Conservation (phyloP, 2,797 vertebrate genomes). For the Notolabrus celidotus region DNA sequence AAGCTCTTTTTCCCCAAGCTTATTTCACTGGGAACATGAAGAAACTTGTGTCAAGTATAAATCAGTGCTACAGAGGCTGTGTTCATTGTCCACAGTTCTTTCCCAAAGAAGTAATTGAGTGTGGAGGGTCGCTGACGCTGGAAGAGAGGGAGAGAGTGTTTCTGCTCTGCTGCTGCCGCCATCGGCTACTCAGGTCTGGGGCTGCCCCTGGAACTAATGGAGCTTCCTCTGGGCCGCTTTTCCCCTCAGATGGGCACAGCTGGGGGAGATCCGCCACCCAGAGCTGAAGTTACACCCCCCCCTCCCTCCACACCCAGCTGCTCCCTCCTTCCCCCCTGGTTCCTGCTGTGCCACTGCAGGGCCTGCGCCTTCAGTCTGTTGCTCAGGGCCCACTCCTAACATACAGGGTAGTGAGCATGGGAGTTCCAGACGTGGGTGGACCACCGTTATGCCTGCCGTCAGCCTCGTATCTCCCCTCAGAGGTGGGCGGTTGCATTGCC, state of each 20-base stretch:
- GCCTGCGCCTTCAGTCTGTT: conserved; percentile 31
- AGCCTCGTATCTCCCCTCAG: conserved; percentile 47
- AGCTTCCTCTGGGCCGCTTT: conserved; percentile 85
- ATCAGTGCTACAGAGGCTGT: conserved; percentile 53
- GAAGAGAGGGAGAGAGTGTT: conserved; percentile 56
- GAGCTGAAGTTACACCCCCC: conserved; percentile 44
- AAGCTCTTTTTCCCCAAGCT: conserved; percentile 32
- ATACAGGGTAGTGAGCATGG: conserved; percentile 48
- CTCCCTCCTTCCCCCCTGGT: conserved; percentile 33
- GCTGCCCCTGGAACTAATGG: conserved; percentile 82
- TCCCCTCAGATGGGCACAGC: conserved; percentile 89
- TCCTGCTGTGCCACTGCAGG: conserved; percentile 39
- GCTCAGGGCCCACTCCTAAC: conserved; percentile 17
- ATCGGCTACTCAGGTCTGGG: conserved; percentile 64
- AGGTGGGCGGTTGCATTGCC: conserved; percentile 31
- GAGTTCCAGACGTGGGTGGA: conserved; percentile 60
- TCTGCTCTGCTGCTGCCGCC: conserved; percentile 67
- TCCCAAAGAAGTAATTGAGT: conserved; percentile 69
- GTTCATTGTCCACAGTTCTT: conserved; percentile 66
- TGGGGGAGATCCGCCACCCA: conserved; percentile 86
- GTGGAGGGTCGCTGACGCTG: conserved; percentile 56
- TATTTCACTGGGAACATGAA: conserved; percentile 56
- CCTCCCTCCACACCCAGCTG: conserved; percentile 37
- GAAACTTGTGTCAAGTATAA: conserved; percentile 57
- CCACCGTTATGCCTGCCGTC: conserved; percentile 58